Evolutionary conservation across 2,113 vertebrate species (phyloP), one percentile per base, ranked within the genome.

Genomic region (Orycteropus afer): DNA sequence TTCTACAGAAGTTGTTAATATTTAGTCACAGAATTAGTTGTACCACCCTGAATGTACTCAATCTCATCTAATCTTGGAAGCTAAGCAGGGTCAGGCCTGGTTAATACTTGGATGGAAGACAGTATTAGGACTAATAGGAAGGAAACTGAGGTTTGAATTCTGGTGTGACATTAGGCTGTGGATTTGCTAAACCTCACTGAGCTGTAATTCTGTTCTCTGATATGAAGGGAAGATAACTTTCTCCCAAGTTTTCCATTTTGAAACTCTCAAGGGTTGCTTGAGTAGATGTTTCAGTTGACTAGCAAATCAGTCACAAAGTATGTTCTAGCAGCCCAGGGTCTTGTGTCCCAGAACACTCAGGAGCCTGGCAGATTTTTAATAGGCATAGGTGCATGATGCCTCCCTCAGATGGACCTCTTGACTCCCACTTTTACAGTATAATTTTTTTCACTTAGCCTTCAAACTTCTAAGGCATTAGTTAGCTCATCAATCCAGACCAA

Each of bases 401-500:
- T 57, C 34, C n/a, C 76, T 32, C 59, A 34, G 6, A n/a, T 2
- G 0, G 47, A 15, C 29, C 40, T 49, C 55, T 34, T 22, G 61
- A 69, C 79, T 63, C 91, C 93, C 5, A 22, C 40, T 63, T 74
- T 76, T 53, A 53, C 55, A 32, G 40, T 65, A 15, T 76, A 61
- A 84, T 89, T 84, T 86, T 90, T 81, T 67, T 93, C 78, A 15
- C 61, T 67, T 85, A 71, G 95, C 92, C 94, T 96, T 94, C 94
- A 71, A 73, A 79, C 81, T 96, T 79, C 40, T 89, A 57, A 71
- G 74, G 73, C 86, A 37, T 95, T 97, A 97, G 93, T 96, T 91
- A 95, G 94, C 78, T 95, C 73, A 93, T 97, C 96, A 93, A 29
- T 89, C 94, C 83, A 40, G 45, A 65, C 90, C 89, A 76, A 95